Conservation (phyloP, 2,888 invertebrate genomes). For the Ferrisia virgata region DNA sequence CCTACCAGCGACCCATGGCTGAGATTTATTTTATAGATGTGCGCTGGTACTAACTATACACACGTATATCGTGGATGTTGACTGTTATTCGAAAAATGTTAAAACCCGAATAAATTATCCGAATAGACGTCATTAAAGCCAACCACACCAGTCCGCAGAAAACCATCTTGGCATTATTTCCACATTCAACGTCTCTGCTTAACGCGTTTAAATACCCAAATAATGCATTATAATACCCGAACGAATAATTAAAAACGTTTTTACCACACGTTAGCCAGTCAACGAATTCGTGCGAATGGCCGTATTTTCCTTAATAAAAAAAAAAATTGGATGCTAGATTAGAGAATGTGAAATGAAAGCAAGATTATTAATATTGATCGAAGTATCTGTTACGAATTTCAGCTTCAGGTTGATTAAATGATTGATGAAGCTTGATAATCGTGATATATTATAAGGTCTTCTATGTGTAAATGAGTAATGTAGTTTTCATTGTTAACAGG, state of each 20-base stretch:
- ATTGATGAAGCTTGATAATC: no score
- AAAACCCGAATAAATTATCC: slow-evolving; percentile 18
- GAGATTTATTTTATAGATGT: background rate
- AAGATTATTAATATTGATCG: no score
- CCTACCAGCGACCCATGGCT: no score
- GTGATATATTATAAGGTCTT: no score
- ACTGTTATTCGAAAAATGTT: slow-evolving; percentile 11
- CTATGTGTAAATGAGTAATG: no score
- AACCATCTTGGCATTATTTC: slow-evolving; percentile 22
- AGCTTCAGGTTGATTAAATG: no score
- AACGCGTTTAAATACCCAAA: background rate
- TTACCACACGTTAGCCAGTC: background rate
- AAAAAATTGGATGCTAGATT: no score
- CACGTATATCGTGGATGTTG: no score
- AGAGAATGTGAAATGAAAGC: no score
- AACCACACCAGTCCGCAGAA: slow-evolving; percentile 5
- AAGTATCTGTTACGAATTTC: no score
- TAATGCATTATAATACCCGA: background rate
- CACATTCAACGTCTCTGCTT: slow-evolving; percentile 15
- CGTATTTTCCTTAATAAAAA: background rate
- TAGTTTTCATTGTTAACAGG: no score
- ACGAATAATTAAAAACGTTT: background rate
- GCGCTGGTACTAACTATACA: background rate
- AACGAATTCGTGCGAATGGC: background rate
- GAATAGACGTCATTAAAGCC: slow-evolving; percentile 7